A percentile compares a stretch with the other conserved stretches of the same genome.
Evolutionary conservation across 2,113 vertebrate genomes (phyloP).

Genomic region (Sinocyclocheilus grahami): DNA sequence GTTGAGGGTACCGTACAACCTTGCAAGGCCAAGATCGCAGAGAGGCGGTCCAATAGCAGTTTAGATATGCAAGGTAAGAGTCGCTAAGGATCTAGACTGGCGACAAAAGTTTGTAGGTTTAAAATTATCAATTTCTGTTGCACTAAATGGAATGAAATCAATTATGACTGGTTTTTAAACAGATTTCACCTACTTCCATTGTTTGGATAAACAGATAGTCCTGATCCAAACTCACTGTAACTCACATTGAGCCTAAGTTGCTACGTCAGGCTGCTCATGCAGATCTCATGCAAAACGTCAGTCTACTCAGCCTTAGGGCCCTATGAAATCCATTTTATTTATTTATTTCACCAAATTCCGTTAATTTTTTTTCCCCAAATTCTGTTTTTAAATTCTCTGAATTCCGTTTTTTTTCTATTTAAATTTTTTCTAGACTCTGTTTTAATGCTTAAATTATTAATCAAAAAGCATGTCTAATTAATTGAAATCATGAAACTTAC

Average conservation of each 20-base stretch:
- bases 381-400: too few species aligned
- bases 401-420: too few species aligned
- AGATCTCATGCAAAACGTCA: neutral
- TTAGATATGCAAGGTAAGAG: constrained; percentile 83
- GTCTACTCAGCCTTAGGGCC: neutral
- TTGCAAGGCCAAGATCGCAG: constrained; percentile 75
- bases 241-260: neutral
- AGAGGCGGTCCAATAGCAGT: constrained; percentile 83
- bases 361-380: too few species aligned
- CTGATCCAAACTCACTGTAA: neutral
- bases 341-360: too few species aligned
- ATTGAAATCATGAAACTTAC: too few species aligned
- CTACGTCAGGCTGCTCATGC: neutral
- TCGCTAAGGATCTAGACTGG: neutral
- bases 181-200: neutral
- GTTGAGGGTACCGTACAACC: constrained; percentile 72
- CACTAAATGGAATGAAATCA: neutral
- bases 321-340: too few species aligned
- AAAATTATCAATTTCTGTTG: neutral
- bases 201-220: neutral
- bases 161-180: neutral
- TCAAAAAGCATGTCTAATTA: too few species aligned
- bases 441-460: too few species aligned
- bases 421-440: too few species aligned
- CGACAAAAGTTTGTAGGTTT: neutral